A percentile compares a stretch with the other conserved stretches of the same genome.
phyloP scores from a whole-genome alignment of 2,888 invertebrate species.

The Agonopterix subpropinquella region DNA sequence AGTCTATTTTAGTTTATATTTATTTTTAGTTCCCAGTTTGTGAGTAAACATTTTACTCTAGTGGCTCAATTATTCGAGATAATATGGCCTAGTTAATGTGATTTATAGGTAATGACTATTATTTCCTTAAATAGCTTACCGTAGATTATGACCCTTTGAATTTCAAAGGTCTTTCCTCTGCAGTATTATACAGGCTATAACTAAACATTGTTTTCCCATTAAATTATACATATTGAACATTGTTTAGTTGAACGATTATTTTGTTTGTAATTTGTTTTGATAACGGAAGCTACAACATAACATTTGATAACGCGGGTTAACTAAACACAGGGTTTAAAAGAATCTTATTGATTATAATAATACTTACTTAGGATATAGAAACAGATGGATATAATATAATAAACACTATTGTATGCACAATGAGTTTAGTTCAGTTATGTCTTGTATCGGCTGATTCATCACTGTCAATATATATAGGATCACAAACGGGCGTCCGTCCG shows the following conservation, averaged over 20 bases:
- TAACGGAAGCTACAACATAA: neutral
- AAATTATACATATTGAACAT: too few relatives aligned
- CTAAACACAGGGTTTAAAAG: neutral
- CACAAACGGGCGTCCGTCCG: conserved; percentile 1
- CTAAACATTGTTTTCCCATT: too few relatives aligned
- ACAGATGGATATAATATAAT: neutral
- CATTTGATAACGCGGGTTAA: neutral
- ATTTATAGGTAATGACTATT: conserved; percentile 11
- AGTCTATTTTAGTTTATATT: conserved; percentile 13
- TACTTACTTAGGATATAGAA: neutral
- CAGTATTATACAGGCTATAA: too few relatives aligned
- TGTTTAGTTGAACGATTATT: too few relatives aligned
- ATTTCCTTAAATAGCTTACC: neutral
- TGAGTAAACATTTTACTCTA: conserved; percentile 21
- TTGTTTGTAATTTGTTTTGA: too few relatives aligned
- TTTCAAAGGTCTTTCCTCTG: too few relatives aligned
- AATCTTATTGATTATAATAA: neutral
- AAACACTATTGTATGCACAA: conserved; percentile 2
- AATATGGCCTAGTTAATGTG: too few relatives aligned
- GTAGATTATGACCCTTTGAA: too few relatives aligned
- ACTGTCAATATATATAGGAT: neutral
- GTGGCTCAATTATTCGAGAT: conserved; percentile 4
- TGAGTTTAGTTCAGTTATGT: neutral
- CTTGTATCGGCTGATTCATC: neutral
- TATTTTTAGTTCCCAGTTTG: conserved; percentile 15